phyloP scores from a whole-genome alignment of 2,113 vertebrate genomes.

The Lagopus leucura region DNA sequence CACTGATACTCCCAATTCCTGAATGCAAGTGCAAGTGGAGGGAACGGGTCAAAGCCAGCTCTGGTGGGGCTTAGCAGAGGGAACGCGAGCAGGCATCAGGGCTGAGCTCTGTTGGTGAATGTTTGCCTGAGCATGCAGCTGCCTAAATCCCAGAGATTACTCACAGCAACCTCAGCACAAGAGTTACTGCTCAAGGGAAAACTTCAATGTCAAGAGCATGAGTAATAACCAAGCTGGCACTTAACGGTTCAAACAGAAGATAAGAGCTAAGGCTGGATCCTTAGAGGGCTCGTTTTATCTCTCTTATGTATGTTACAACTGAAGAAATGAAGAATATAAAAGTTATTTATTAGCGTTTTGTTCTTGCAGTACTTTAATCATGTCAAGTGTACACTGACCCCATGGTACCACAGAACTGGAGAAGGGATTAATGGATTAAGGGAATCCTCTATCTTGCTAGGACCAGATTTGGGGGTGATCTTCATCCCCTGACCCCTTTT shows the following conservation, averaged over 20 bases:
- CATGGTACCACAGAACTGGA: constrained; percentile 43
- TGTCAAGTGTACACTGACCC: constrained; percentile 47
- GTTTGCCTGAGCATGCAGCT: constrained; percentile 56
- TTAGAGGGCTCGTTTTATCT: constrained; percentile 70
- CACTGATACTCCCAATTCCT: background rate
- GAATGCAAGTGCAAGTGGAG: background rate
- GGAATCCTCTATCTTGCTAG: constrained; percentile 44
- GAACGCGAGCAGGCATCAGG: background rate
- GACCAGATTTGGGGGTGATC: constrained; percentile 56
- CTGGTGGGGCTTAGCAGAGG: background rate
- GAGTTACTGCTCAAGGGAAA: constrained; percentile 67
- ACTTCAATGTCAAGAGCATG: constrained; percentile 73
- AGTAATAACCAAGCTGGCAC: constrained; percentile 75
- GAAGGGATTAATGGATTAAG: constrained; percentile 63
- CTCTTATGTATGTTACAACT: constrained; percentile 74
- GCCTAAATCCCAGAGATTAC: constrained; percentile 63
- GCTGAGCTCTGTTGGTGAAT: constrained; percentile 29
- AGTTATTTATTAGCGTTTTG: constrained; percentile 59
- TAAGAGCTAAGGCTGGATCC: constrained; percentile 68
- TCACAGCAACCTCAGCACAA: constrained; percentile 52
- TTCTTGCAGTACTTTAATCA: constrained; percentile 71
- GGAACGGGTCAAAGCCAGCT: background rate
- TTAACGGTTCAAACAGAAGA: constrained; percentile 73
- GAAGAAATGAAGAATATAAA: constrained; percentile 76
- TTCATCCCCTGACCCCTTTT: constrained; percentile 51